These are phyloP conservation scores for Strongylocentrotus purpuratus DNA, from an alignment of 35 echinoderm and acorn worm species.

Conservation along the genomic window DNA sequence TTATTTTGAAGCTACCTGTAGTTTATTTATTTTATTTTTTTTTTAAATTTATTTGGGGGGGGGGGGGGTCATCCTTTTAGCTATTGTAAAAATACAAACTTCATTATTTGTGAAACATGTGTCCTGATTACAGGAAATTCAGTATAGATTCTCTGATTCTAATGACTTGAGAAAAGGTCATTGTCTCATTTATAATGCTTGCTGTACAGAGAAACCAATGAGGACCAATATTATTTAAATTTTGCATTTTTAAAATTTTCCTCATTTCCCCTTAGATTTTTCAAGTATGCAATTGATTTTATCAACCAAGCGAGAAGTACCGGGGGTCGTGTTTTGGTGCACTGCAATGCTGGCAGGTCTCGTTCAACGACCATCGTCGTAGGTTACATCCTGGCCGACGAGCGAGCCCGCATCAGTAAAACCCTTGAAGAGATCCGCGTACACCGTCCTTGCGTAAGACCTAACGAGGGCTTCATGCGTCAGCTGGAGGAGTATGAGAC, in stretches of 20 bases:
- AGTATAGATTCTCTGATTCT: too few relatives aligned
- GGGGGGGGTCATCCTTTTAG: too few relatives aligned
- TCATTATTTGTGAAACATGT: too few relatives aligned
- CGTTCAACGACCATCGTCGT: constrained; percentile 68
- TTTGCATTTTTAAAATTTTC: background rate
- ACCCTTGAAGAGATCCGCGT: constrained; percentile 51
- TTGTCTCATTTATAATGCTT: too few relatives aligned
- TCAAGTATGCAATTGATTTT: constrained; percentile 62
- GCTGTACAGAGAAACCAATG: too few relatives aligned
- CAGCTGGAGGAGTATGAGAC: constrained; percentile 59
- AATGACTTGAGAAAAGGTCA: too few relatives aligned
- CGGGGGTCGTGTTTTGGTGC: constrained; percentile 66
- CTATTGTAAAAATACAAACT: too few relatives aligned
- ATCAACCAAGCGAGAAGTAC: constrained; percentile 62
- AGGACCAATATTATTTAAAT: too few relatives aligned
- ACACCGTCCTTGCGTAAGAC: constrained; percentile 57
- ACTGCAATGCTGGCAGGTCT: constrained; percentile 90
- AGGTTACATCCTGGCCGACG: constrained; percentile 71
- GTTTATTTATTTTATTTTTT: too few relatives aligned
- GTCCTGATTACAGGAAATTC: too few relatives aligned
- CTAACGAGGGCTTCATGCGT: constrained; percentile 86
- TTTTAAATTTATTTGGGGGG: too few relatives aligned
- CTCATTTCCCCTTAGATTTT: background rate
- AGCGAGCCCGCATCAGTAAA: constrained; percentile 52
- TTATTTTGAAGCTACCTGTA: too few relatives aligned